phyloP scores from a whole-genome alignment of 2,888 invertebrate species.

The Agrenia bidenticulata region DNA sequence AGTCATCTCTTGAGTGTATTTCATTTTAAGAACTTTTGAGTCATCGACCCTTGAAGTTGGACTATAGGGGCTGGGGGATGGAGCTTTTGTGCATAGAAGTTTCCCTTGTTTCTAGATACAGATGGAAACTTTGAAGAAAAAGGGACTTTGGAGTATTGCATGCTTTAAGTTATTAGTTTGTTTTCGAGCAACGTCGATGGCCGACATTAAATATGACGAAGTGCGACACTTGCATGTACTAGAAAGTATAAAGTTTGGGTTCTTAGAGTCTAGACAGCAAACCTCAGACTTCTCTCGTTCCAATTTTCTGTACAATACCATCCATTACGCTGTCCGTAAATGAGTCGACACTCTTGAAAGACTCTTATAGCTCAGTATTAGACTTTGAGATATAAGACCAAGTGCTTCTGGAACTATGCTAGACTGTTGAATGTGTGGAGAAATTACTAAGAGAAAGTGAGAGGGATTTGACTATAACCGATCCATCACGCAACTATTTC shows the following conservation, averaged over 20 bases:
- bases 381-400: not conserved
- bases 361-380: too few species aligned
- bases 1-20: not conserved
- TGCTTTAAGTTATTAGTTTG: too few species aligned
- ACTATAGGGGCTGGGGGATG: too few species aligned
- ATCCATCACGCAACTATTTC: constrained; percentile 10
- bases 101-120: too few species aligned
- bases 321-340: constrained; percentile 3
- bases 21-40: not conserved
- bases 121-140: too few species aligned
- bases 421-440: not conserved
- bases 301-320: not conserved
- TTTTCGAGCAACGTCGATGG: too few species aligned
- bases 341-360: not conserved
- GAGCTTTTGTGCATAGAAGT: too few species aligned
- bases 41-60: too few species aligned
- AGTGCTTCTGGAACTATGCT: not conserved
- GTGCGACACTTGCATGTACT: not conserved
- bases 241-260: not conserved
- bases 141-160: too few species aligned
- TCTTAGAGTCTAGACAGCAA: not conserved
- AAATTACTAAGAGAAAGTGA: constrained; percentile 2
- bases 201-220: constrained; percentile 7
- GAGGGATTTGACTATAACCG: constrained; percentile 1
- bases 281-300: not conserved